A percentile compares a stretch with the other conserved stretches of the same genome.
Conservation (phyloP, 1,140 invertebrate genomes). For the Neomicropteryx cornuta region DNA sequence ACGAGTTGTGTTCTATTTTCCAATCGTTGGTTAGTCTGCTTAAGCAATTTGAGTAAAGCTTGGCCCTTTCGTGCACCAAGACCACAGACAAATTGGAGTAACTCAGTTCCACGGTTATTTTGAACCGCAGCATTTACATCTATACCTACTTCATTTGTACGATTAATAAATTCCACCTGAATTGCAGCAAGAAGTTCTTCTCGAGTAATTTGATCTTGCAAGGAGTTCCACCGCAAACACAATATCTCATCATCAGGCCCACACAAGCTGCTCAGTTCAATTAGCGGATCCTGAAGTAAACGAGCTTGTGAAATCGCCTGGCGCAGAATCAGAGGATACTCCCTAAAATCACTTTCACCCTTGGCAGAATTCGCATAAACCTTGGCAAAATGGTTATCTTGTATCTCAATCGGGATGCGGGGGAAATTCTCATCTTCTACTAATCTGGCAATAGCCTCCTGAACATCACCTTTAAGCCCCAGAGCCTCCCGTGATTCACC, state of each 20-base stretch:
- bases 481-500: slow-evolving; percentile 83
- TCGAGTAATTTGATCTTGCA: slow-evolving; percentile 77
- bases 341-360: slow-evolving; percentile 73
- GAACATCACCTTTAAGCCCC: slow-evolving; percentile 78
- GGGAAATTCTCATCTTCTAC: slow-evolving; percentile 83
- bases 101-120: slow-evolving; percentile 73
- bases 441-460: slow-evolving; percentile 61
- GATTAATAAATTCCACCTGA: slow-evolving; percentile 84
- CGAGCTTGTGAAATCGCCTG: slow-evolving; percentile 89
- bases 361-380: slow-evolving; percentile 82
- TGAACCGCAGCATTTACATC: slow-evolving; percentile 91
- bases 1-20: slow-evolving; percentile 94
- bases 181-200: slow-evolving; percentile 80
- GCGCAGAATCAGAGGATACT: slow-evolving; percentile 78
- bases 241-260: slow-evolving; percentile 93
- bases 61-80: slow-evolving; percentile 91
- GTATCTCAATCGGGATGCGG: slow-evolving; percentile 76
- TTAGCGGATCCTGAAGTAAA: slow-evolving; percentile 87
- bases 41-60: slow-evolving; percentile 80
- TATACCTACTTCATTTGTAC: slow-evolving; percentile 97
- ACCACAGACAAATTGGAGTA: slow-evolving; percentile 98
- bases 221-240: slow-evolving; percentile 81
- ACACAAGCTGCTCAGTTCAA: slow-evolving; percentile 93
- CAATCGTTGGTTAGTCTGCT: slow-evolving; percentile 85
- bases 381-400: slow-evolving; percentile 86